Conservation (phyloP, 2,888 invertebrate species). For the Furcula furcula region DNA sequence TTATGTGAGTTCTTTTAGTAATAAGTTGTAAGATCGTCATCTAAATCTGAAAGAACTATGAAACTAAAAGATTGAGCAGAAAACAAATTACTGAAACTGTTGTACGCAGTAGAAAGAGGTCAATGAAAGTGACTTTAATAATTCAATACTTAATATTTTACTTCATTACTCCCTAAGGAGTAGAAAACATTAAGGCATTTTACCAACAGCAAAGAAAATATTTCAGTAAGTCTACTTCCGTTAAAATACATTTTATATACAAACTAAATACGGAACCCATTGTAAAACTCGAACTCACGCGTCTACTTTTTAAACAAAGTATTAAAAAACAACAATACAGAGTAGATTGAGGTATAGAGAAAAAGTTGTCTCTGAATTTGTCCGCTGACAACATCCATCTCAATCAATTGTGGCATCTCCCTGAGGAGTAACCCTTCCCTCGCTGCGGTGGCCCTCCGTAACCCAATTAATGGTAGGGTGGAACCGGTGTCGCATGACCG, state of each 20-base stretch:
- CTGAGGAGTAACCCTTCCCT: constrained; percentile 73
- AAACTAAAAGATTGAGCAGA: too few species aligned
- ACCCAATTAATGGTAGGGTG: constrained; percentile 76
- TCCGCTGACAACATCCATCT: constrained; percentile 77
- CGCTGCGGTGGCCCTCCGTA: constrained; percentile 64
- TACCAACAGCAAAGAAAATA: too few species aligned
- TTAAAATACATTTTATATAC: not conserved
- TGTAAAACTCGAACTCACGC: not conserved
- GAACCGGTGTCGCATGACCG: constrained; percentile 51
- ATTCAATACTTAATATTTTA: too few species aligned
- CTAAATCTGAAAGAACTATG: too few species aligned
- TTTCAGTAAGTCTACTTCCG: too few species aligned
- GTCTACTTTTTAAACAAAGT: constrained; percentile 1
- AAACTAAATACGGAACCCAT: constrained; percentile 2
- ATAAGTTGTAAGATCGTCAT: too few species aligned
- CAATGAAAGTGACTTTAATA: too few species aligned
- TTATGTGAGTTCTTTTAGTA: too few species aligned
- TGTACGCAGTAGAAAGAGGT: too few species aligned
- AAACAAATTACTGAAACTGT: too few species aligned
- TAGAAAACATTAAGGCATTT: too few species aligned
- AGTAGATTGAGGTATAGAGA: constrained; percentile 37
- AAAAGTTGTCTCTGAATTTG: constrained; percentile 66
- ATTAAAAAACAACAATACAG: constrained; percentile 35
- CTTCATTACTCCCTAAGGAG: too few species aligned
- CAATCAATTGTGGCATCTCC: constrained; percentile 72